Evolutionary conservation across 2,888 invertebrate species (phyloP), one percentile per base, ranked within the genome.

Genomic region (Nesidiocoris tenuis): DNA sequence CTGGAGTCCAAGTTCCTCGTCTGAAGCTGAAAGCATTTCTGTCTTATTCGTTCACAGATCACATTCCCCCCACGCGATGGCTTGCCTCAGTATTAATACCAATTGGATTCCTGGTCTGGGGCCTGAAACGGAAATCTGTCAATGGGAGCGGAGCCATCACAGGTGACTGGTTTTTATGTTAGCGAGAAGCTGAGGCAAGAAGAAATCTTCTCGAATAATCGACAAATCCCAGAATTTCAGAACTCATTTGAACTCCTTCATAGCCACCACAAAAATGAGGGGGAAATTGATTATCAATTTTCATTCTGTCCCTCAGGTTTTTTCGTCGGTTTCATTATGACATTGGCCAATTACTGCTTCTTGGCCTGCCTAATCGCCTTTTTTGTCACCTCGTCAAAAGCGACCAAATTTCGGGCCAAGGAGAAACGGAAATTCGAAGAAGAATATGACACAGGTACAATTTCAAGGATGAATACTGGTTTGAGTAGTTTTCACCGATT

Each of bases 381-480:
- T 83, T 95, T 95, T 82, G 83, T 94, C 22, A 87, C 91, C 63
- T 91, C 91, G 1, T 93, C 94, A 0, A 90, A 89, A 82, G 93
- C 91, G 0, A 95, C 95, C 0, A 93, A 92, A 83, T 91, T 90
- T 81, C 86, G 90, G 19, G 84, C 88, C 0, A 84, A 88, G 74
- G 83, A 86, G 65, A 93, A 93, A 82, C 85, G 84, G 76, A 90
- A 89, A 82, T 82, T 93, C 72, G 94, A 95, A 82, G 87, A 86
- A 64, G 90, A 93, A 81, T 92, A 89, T 81, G 92, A 91, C 84
- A 92, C 92, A 87, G 93, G 91, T 91, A 63, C n/a, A n/a, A n/a
- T n/a, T n/a, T n/a, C n/a, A n/a, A n/a, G n/a, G n/a, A n/a, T n/a
- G n/a, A n/a, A n/a, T n/a, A n/a, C n/a, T n/a, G n/a, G n/a, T n/a